These are phyloP conservation scores for Drosophila neonasuta DNA, from an alignment of 2,888 invertebrate genomes.

Conservation along the genomic window DNA sequence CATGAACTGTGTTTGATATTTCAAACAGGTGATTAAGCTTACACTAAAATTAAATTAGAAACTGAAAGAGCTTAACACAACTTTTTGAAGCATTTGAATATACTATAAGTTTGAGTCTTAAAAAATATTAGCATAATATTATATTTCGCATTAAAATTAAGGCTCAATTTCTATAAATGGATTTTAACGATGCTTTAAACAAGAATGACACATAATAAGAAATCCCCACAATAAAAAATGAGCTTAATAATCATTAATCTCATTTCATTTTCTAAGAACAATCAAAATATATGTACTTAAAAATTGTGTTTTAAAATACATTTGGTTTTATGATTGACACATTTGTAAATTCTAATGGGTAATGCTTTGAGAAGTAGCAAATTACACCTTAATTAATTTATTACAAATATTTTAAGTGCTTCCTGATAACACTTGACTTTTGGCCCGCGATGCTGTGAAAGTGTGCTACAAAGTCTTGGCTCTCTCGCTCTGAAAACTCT, in stretches of 20 bases:
- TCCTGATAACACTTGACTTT: slow-evolving; percentile 40
- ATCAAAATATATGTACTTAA: not conserved
- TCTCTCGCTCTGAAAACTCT: slow-evolving; percentile 23
- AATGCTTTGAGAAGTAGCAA: slow-evolving; percentile 21
- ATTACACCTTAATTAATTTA: slow-evolving; percentile 52
- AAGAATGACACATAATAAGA: not conserved
- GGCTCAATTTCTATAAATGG: not conserved
- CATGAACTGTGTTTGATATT: not conserved
- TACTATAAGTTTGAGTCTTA: not conserved
- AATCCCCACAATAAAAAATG: no score
- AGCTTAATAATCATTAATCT: no score
- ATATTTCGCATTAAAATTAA: not conserved
- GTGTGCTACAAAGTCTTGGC: slow-evolving; percentile 30
- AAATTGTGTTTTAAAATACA: not conserved
- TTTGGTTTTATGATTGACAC: not conserved
- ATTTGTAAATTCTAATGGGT: not conserved
- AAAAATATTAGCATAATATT: not conserved
- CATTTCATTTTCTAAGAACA: not conserved
- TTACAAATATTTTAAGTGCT: slow-evolving; percentile 36
- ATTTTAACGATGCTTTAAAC: not conserved
- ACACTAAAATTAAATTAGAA: not conserved
- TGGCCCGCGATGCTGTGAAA: slow-evolving; percentile 34
- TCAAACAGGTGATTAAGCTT: no score
- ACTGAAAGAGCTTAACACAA: not conserved
- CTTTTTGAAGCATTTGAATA: not conserved